A percentile compares a stretch with the other conserved stretches of the same genome.
These are phyloP conservation scores for Phrynocephalus vlangalii DNA, from an alignment of 2,797 vertebrate species.

Conservation along the genomic window DNA sequence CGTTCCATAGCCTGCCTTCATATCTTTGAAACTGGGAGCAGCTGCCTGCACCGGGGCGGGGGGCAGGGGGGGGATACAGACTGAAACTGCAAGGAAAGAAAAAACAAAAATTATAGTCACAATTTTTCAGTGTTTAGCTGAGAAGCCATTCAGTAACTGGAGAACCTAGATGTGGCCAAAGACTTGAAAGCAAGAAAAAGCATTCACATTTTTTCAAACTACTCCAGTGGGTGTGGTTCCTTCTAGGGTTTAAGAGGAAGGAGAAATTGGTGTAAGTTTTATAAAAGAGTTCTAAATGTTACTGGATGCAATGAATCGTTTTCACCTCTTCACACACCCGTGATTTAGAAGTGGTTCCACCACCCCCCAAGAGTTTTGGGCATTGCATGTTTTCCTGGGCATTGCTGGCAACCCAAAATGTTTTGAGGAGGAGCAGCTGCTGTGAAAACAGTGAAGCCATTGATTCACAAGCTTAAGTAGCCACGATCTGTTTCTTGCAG, in stretches of 20 bases:
- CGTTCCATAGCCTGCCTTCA: not conserved
- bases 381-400: not conserved
- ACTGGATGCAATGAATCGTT: not conserved
- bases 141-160: not conserved
- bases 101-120: not conserved
- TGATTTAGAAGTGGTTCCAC: not conserved
- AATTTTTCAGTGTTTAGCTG: not conserved
- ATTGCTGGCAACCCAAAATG: not conserved
- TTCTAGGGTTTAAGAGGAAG: not conserved
- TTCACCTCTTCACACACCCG: too few species aligned
- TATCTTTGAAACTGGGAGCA: not conserved
- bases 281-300: not conserved
- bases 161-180: not conserved
- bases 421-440: not conserved
- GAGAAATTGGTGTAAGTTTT: not conserved
- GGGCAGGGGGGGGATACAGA: not conserved
- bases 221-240: not conserved
- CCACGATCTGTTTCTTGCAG: accelerated
- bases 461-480: accelerated
- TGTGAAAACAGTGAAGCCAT: not conserved
- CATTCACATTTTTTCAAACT: not conserved
- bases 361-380: not conserved
- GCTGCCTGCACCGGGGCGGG: not conserved
- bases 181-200: not conserved
- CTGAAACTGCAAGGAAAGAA: not conserved